Conservation (phyloP, 2,888 invertebrate genomes). For the Polydrusus pterygomalis region DNA sequence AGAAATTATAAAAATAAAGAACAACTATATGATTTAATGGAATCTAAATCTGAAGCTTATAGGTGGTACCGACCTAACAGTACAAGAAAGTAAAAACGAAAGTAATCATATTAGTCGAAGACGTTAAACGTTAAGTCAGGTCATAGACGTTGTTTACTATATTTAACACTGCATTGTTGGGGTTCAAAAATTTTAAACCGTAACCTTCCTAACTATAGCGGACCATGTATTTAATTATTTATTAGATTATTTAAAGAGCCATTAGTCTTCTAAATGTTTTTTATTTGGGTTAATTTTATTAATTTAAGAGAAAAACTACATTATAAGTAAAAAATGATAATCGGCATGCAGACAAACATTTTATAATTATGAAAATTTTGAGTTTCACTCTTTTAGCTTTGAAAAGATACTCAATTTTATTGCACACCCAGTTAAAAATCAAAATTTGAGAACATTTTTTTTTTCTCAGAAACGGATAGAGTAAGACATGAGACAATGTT, state of each 20-base stretch:
- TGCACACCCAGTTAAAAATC: too few relatives aligned
- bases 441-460: too few relatives aligned
- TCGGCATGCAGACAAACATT: too few relatives aligned
- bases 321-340: too few relatives aligned
- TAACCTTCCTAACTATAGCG: background rate
- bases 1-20: background rate
- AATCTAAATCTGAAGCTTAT: background rate
- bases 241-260: background rate
- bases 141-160: slow-evolving; percentile 32
- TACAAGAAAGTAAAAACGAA: slow-evolving; percentile 35
- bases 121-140: slow-evolving; percentile 44
- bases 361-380: too few relatives aligned
- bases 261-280: too few relatives aligned
- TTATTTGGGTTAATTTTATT: too few relatives aligned
- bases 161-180: slow-evolving; percentile 5
- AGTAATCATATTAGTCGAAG: slow-evolving; percentile 38
- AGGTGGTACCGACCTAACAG: slow-evolving; percentile 6
- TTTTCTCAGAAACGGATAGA: too few relatives aligned
- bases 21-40: slow-evolving; percentile 1
- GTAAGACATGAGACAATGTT: too few relatives aligned
- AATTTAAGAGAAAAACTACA: too few relatives aligned
- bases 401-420: too few relatives aligned
- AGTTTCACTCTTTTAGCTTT: too few relatives aligned
- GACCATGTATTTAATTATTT: background rate
- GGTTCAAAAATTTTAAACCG: background rate